Base-by-base conservation (phyloP, 2,797 vertebrate species). In the Cirrhinus mrigala region DNA sequence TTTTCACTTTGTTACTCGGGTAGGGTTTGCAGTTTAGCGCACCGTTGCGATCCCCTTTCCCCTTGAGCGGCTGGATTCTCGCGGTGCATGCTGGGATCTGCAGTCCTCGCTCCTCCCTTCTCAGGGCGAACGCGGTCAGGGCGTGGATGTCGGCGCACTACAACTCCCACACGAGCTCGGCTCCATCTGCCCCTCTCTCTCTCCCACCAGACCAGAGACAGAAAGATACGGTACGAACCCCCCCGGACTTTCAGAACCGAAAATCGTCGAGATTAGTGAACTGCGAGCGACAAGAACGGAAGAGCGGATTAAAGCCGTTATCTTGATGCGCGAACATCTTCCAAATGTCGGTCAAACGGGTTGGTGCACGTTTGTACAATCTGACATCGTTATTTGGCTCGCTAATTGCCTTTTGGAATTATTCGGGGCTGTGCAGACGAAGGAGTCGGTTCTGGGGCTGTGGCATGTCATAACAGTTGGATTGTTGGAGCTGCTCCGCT, bases 11-110 rank as follows among this genome's bases (percentile, higher is more conserved):
- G 93, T 93, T 93, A 93, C 91, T 92, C 92, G 87, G 92, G 91
- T 92, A 91, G 92, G 91, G 92, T 91, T 91, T 92, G 92, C 94
- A 93, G 93, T 96, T 94, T 92, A 95, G 95, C 93, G 95, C 95
- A 95, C 96, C 94, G 96, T 95, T 96, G 94, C 94, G 94, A 94
- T 95, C 93, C 93, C 92, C 93, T 94, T 95, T 95, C 95, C 95
- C 94, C 94, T 94, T 94, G 94, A 96, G 96, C 95, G 95, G 93
- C 95, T 95, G 95, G 93, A 91, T 91, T 85, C 60, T 92, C 70
- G 95, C 93, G 90, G 83, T 95, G 96, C 95, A 95, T 95, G 94
- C 93, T 88, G 96, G 96, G 93, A 94, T 91, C 89, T 94, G 95
- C 83, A 96, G 96, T 96, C 94, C 93, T 90, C 79, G 91, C 92